Base-by-base conservation (phyloP, 2,888 invertebrate species). In the Aporophyla lueneburgensis region DNA sequence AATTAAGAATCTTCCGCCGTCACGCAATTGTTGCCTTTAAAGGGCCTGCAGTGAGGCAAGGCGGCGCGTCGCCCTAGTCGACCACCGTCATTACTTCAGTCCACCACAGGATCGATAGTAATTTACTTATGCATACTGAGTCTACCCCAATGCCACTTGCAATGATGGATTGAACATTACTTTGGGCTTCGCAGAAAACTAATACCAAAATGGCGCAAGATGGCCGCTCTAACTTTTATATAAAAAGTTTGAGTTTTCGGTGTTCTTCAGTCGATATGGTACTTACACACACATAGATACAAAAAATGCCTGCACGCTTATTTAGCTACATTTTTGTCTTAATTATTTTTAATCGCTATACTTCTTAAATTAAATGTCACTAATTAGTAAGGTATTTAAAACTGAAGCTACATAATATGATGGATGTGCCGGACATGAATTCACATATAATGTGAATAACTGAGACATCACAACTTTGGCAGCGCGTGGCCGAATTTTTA, bases 1-100 rank as follows among this genome's bases (percentile, higher is more conserved):
- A 94, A 93, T 93, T 93, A 93, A 92, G 92, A 91, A 94, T 95
- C 95, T 95, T 89, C 87, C 87, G 85, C 87, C 91, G 92, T 91
- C 95, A 96, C 96, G 95, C 95, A 91, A 94, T 88, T 87, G 87
- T 79, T 87, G 87, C 89, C 90, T 89, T 87, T 87, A 87, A 88
- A 90, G 86, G 84, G 86, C 85, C 74, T 87, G 87, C 86, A 85
- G 85, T 84, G 80, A 82, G 71, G 62, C 49, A 63, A 46, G 71
- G 56, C 82, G 86, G 24, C 27, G 59, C 24, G 43, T 16, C 72
- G 65, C 80, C 83, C 86, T 79, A 83, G 80, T 72, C 80, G 78
- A 71, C 78, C 80, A 80, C 83, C 80, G 78, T 86, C 76, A 86
- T 79, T 83, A 88, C 86, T 87, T 81, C 71, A 87, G 83, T 86